A percentile compares a stretch with the other conserved stretches of the same genome.
These are phyloP conservation scores for Bellardia bayeri DNA, from an alignment of 2,888 invertebrate genomes.

Conservation along the genomic window DNA sequence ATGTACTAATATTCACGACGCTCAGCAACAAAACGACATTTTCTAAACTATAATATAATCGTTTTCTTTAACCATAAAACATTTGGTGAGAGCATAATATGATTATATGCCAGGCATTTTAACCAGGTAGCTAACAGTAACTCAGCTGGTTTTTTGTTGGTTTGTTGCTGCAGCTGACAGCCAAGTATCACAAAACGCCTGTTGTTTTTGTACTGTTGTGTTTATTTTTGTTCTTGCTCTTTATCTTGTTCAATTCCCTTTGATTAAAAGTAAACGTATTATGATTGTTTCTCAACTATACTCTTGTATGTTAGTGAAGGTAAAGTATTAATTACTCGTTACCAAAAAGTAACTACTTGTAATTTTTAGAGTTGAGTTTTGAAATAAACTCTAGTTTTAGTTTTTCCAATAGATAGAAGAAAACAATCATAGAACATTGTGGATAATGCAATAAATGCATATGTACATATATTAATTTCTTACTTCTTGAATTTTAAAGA, in stretches of 20 bases:
- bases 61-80: conserved; percentile 44
- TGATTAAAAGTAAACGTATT: background rate
- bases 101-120: conserved; percentile 19
- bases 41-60: conserved; percentile 31
- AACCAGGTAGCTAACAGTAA: background rate
- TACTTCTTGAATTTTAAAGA: no score
- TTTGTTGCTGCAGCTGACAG: background rate
- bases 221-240: background rate
- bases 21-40: conserved; percentile 14
- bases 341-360: no score
- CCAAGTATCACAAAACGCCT: background rate
- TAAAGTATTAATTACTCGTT: no score
- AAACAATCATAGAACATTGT: no score
- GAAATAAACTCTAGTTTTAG: no score
- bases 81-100: conserved; percentile 54
- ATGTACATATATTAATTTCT: no score
- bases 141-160: background rate
- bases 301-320: no score
- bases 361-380: no score
- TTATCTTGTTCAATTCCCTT: background rate
- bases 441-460: no score
- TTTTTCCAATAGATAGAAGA: no score
- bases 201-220: conserved; percentile 1
- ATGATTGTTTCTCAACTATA: background rate
- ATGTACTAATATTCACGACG: background rate